Percentiles rank a stretch among this genome's conserved stretches.
These are phyloP conservation scores for Deilephila elpenor DNA, from an alignment of 2,888 invertebrate genomes.

Conservation along the genomic window DNA sequence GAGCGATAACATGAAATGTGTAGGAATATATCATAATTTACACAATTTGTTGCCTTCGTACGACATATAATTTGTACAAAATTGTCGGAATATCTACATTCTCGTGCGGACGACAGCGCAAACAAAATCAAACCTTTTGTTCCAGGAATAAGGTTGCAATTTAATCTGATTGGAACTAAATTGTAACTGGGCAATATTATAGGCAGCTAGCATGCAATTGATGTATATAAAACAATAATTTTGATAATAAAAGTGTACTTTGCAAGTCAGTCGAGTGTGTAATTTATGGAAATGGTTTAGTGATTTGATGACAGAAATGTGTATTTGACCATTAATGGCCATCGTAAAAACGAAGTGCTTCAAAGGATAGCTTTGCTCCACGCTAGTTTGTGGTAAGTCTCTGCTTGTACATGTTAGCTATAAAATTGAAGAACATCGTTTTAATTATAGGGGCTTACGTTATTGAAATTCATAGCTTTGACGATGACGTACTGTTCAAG, in stretches of 20 bases:
- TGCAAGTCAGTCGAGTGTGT: slow-evolving; percentile 44
- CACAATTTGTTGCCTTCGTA: slow-evolving; percentile 17
- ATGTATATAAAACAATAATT: slow-evolving; percentile 39
- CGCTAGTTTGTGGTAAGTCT: no score
- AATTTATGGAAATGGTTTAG: slow-evolving; percentile 42
- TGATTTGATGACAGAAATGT: slow-evolving; percentile 3
- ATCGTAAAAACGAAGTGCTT: no score
- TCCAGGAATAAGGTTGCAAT: not conserved
- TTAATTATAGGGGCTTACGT: no score
- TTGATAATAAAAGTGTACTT: slow-evolving; percentile 40
- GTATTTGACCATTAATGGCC: no score
- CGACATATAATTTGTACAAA: slow-evolving; percentile 35
- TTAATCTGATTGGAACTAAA: not conserved
- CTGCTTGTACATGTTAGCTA: no score
- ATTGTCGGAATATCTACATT: slow-evolving; percentile 38
- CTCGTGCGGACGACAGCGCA: not conserved
- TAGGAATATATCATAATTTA: not conserved
- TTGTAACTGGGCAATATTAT: not conserved
- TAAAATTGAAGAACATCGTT: no score
- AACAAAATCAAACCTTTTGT: not conserved
- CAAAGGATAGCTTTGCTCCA: no score
- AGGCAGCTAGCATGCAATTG: not conserved
- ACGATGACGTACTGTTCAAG: no score
- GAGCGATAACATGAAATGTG: slow-evolving; percentile 4
- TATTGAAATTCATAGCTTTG: no score